Conservation (phyloP, 2,113 vertebrate genomes). For the Pollimyrus isidori region DNA sequence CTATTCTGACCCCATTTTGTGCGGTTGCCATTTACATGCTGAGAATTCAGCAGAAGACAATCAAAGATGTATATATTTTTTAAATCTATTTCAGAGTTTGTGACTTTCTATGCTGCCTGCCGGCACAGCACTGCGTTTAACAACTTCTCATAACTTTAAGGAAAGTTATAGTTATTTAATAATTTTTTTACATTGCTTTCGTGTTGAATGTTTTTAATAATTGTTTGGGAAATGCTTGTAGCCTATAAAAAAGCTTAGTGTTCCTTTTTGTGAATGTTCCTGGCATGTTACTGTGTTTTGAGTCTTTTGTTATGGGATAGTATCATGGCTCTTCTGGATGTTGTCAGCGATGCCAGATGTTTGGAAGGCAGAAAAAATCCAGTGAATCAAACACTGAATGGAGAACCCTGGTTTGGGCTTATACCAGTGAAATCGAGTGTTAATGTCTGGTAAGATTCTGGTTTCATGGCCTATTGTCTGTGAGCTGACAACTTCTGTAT, state of each 20-base stretch:
- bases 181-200: background rate
- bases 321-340: background rate
- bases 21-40: background rate
- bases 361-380: background rate
- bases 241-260: background rate
- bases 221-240: background rate
- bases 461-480: background rate
- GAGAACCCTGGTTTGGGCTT: background rate
- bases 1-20: background rate
- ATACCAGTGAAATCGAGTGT: background rate
- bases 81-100: background rate
- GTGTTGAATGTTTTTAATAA: background rate
- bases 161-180: background rate
- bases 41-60: conserved; percentile 3
- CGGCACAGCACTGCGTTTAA: background rate
- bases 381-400: background rate
- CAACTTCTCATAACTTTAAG: background rate
- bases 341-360: background rate
- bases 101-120: background rate
- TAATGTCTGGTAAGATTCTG: background rate
- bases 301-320: background rate
- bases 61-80: background rate
- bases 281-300: background rate
- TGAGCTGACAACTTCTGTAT: background rate
- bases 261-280: background rate